Conservation (phyloP, 2,888 invertebrate genomes). For the Eubasilissa splendida region DNA sequence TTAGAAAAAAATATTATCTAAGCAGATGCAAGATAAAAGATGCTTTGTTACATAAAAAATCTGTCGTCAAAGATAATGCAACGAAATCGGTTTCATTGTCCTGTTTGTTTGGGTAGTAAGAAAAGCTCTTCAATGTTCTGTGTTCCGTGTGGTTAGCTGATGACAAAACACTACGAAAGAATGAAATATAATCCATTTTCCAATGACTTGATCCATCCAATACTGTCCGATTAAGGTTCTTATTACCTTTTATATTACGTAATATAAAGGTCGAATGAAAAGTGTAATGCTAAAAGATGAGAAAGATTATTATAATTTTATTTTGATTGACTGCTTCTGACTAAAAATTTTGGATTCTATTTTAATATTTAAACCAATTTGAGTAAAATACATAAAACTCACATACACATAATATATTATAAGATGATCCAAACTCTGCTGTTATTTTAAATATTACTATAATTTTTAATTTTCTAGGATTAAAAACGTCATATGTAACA, state of each 20-base stretch:
- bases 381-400: no score
- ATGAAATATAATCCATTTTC: conserved; percentile 20
- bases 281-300: no score
- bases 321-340: no score
- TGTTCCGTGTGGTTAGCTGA: conserved; percentile 28
- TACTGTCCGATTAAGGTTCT: background rate
- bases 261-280: no score
- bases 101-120: conserved; percentile 20
- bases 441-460: no score
- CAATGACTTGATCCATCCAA: background rate
- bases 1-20: background rate
- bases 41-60: background rate
- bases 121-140: conserved; percentile 1
- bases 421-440: no score
- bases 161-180: conserved; percentile 11
- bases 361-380: no score
- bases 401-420: no score
- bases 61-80: background rate
- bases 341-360: no score
- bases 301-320: no score
- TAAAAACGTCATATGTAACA: no score
- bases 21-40: background rate
- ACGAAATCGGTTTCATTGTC: conserved; percentile 1
- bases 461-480: no score
- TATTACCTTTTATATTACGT: background rate